Evolutionary conservation across 1,140 invertebrate genomes (phyloP).

Genomic region (Sminthurinus signatus): DNA sequence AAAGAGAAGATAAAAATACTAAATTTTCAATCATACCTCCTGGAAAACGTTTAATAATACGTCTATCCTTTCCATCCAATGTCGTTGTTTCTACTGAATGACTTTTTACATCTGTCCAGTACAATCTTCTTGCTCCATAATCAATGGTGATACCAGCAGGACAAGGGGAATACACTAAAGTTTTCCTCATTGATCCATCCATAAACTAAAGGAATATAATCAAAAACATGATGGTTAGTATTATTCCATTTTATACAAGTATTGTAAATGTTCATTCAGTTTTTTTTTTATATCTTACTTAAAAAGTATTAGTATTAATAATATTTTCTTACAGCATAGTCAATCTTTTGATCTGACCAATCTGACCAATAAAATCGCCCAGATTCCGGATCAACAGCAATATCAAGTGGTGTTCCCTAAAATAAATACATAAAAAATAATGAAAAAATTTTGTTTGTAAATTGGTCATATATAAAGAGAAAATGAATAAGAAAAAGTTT

Average conservation of each 20-base stretch:
- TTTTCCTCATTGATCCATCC: conserved; percentile 57
- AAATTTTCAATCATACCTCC: conserved; percentile 46
- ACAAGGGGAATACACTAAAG: conserved; percentile 54
- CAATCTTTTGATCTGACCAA: conserved; percentile 52
- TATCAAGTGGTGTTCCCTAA: conserved; percentile 57
- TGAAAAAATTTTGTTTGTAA: no score
- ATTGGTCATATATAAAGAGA: no score
- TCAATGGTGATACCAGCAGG: conserved; percentile 64
- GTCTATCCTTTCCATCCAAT: conserved; percentile 65
- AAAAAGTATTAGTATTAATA: no score
- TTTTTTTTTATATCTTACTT: no score
- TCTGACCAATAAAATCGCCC: conserved; percentile 52
- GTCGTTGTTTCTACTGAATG: conserved; percentile 67
- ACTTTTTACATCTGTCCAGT: conserved; percentile 68
- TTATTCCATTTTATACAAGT: no score
- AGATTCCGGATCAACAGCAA: conserved; percentile 60
- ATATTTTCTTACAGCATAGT: no score
- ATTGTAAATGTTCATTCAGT: no score
- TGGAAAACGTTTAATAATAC: conserved; percentile 52
- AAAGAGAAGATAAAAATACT: conserved; percentile 19
- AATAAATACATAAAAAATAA: no score
- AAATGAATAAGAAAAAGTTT: no score
- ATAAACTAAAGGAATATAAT: no score
- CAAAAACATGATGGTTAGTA: no score
- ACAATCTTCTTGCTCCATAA: conserved; percentile 58